Conservation (phyloP, 1,140 invertebrate genomes). For the Akabosia matsudoensis region DNA sequence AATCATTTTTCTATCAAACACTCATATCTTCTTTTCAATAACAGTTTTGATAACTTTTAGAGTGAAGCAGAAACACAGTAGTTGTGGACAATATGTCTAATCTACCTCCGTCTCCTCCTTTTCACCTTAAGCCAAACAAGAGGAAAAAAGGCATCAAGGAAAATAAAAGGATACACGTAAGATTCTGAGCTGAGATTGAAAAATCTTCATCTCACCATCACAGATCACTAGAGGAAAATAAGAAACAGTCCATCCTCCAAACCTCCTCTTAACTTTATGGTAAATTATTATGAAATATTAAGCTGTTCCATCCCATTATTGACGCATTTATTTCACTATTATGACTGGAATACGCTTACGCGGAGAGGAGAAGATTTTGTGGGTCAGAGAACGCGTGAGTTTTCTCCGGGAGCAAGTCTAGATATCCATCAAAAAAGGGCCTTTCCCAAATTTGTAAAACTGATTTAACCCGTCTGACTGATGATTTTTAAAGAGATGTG, state of each 20-base stretch:
- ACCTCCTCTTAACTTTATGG: conserved; percentile 11
- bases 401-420: neutral
- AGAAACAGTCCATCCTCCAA: neutral
- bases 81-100: conserved; percentile 12
- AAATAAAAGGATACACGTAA: neutral
- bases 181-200: neutral
- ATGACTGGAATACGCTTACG: neutral
- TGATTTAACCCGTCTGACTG: neutral
- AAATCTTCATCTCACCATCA: neutral
- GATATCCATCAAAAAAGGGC: neutral
- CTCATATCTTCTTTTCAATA: neutral
- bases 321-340: conserved; percentile 17
- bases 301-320: conserved; percentile 23
- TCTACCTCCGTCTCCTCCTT: neutral
- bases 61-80: neutral
- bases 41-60: conserved; percentile 14
- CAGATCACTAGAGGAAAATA: neutral
- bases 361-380: no score
- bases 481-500: neutral
- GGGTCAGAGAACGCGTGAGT: no score
- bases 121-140: neutral
- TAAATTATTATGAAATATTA: conserved; percentile 23
- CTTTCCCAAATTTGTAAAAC: neutral
- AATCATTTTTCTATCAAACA: neutral
- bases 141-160: conserved; percentile 6